Base-by-base conservation (phyloP, 2,113 vertebrate genomes). In the Saccopteryx leptura region DNA sequence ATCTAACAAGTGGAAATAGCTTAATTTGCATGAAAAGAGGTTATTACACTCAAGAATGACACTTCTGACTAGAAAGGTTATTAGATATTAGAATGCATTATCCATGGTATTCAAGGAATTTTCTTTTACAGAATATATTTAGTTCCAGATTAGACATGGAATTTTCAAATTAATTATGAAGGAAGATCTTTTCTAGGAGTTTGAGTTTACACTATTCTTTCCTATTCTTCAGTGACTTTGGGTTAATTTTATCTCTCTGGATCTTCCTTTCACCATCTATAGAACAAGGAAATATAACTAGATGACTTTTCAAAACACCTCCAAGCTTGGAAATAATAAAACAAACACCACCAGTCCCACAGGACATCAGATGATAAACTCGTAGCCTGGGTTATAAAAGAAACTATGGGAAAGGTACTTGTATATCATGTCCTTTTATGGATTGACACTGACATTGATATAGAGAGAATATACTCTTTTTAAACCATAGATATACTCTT, bases 91-190 rank as follows among this genome's bases (percentile, higher is more conserved):
- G 90, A 92, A 93, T 88, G 74, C 95, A 96, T 97, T 97, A 96
- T 97, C 89, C 96, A 96, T 97, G 96, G 89, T 96, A 86, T 90
- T 97, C 88, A 94, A 87, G 86, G 69, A 95, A 97, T 97, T 96
- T 97, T 95, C 95, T 94, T 93, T 97, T 95, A 97, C 91, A 97
- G 94, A 72, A 91, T 91, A 96, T 89, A 71, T 94, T 97, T 96
- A 86, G 95, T 97, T 96, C 95, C 95, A 97, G 96, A 96, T 97
- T 97, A 97, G 97, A 93, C 93, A 94, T 96, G 96, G 97, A 80
- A 93, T 89, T 97, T 96, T 93, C 89, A 91, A 96, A 96, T 96
- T 93, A 97, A 96, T 94, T 97, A 94, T 80, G 65, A 88, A 86
- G n/a, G 69, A 89, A 88, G 72, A 83, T 72, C 33, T 86, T 95